Base-by-base conservation (phyloP, 1,140 invertebrate species). In the Brachionus koreanus region DNA sequence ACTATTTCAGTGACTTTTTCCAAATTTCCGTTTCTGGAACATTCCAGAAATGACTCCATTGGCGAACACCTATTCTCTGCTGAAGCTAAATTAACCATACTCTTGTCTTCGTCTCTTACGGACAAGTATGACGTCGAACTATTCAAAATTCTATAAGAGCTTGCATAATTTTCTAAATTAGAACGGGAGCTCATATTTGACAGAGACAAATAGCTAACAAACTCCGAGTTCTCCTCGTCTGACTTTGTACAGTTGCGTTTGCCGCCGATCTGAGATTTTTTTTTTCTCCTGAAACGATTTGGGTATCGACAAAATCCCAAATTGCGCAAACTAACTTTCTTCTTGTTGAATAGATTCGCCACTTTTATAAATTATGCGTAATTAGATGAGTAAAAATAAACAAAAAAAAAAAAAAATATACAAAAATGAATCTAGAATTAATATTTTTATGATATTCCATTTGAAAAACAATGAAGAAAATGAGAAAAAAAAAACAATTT, bases 281-380 rank as follows among this genome's bases (percentile, higher is more conserved):
- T 69, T 69, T 69, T 69, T 37, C 65, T n/a, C 25, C 39, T 39
- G 12, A 25, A 25, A 23, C 39, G 39, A 43, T 74, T 33, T 12
- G 37, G 37, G 42, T 74, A 16, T 19, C 43, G 19, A 13, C 69
- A 74, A 25, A 74, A 74, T 6, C 69, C 42, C 25, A 74, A 46
- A 19, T 25, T 23, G 5, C 39, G 19, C 42, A 43, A 74, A 6
- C n/a, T 74, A 49, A 74, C 39, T 74, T 19, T 74, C 29, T 46
- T 74, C 43, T 46, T 74, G 12, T 74, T 43, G 33, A 74, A 74
- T 49, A 74, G 23, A 46, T 74, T 74, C 6, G 69, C 69, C 69
- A 74, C 19, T 49, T 74, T 74, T n/a, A 37, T 39, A 69, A 37
- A 19, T 69, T 19, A 37, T 69, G 35, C 9, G 35, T 39, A 37